These are phyloP conservation scores for Megalurothrips usitatus DNA, from an alignment of 2,888 invertebrate species.

Conservation along the genomic window DNA sequence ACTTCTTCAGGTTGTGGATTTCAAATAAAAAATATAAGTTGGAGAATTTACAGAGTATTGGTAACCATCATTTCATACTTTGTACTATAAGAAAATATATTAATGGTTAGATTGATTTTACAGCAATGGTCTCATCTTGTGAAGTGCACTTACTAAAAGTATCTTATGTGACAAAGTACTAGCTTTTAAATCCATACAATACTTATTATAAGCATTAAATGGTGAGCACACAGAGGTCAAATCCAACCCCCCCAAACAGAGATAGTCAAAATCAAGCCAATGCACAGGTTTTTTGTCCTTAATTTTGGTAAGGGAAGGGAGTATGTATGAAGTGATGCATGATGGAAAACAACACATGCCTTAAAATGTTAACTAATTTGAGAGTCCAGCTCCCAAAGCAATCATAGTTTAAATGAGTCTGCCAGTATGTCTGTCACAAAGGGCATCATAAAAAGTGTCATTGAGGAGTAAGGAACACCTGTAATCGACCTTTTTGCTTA, in stretches of 20 bases:
- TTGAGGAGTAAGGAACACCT: neutral
- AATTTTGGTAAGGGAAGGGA: too few relatives aligned
- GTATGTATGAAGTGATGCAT: too few relatives aligned
- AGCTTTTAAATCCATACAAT: too few relatives aligned
- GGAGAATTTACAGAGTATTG: neutral
- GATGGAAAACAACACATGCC: neutral
- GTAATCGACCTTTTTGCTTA: neutral
- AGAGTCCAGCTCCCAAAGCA: neutral
- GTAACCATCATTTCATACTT: slow-evolving; percentile 2
- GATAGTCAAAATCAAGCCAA: too few relatives aligned
- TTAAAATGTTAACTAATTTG: neutral
- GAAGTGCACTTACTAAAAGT: neutral
- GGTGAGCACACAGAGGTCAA: too few relatives aligned
- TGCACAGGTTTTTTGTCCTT: too few relatives aligned
- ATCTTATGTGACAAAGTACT: too few relatives aligned
- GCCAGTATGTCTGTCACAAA: neutral
- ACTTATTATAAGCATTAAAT: too few relatives aligned
- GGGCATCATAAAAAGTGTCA: neutral
- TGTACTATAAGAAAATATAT: slow-evolving; percentile 25
- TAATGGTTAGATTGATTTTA: neutral
- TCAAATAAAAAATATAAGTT: slow-evolving; percentile 15
- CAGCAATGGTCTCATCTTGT: neutral
- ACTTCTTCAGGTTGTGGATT: neutral
- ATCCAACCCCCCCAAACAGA: too few relatives aligned
- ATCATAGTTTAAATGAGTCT: neutral